Base-by-base conservation (phyloP, 2,113 vertebrate species). In the Caloenas nicobarica region DNA sequence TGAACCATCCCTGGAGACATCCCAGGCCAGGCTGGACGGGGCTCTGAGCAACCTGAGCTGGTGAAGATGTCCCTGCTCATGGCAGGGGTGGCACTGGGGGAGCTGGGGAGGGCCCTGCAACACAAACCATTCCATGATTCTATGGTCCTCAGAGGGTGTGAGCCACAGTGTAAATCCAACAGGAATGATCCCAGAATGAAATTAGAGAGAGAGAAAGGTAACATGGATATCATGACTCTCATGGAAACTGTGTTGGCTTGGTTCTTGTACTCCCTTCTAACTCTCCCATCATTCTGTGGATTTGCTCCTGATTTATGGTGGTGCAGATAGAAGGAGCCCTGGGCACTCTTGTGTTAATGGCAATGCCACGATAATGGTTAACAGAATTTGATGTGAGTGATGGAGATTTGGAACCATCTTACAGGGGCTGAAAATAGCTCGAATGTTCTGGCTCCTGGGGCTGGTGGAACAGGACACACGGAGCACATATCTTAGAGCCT, bases 271-370 rank as follows among this genome's bases (percentile, higher is more conserved):
- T 26, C 29, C 33, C 50, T 40, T 19, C 25, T 46, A 17, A 29
- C 36, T 38, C 24, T 16, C 5, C 1, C 0, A 4, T 72, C 6
- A 1, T 56, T 36, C 34, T 7, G 13, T 33, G 18, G 6, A 11
- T 74, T 65, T 42, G 11, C 33, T 65, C 16, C 50, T 91, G 48
- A 34, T 81, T 56, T 71, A 38, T 4, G 6, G n/a, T 2, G 6
- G 19, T 16, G 29, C 17, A 26, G 16, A 14, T 1, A 9, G 24
- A 29, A 40, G 38, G n/a, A 89, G 34, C 15, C 25, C 34, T 11
- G 51, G 19, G 62, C 6, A 1, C 40, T 23, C 33, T 77, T 11
- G 2, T 2, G 2, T 23, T 29, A 38, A 29, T 18, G 26, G 28
- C 29, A 46, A 4, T 16, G 33, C 34, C 29, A 10, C 38, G 23